Conservation (phyloP, 2,797 vertebrate species). For the Neostethus bicornis region DNA sequence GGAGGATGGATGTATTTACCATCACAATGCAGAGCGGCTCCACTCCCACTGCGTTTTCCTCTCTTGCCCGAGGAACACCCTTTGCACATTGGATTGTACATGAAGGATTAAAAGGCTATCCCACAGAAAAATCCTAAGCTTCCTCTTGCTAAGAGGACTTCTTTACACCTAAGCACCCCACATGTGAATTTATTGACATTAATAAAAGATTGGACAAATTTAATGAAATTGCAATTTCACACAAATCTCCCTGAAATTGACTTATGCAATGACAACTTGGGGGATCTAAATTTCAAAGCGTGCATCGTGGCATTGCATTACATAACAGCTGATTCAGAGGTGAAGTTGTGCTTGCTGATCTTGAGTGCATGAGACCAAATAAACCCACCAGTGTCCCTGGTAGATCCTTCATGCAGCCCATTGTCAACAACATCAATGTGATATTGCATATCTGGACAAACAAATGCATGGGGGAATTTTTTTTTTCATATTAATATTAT, state of each 20-base stretch:
- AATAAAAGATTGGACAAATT: conserved; percentile 34
- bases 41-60: conserved; percentile 45
- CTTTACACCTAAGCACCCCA: conserved; percentile 38
- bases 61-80: conserved; percentile 62
- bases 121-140: conserved; percentile 52
- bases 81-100: conserved; percentile 58
- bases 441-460: conserved; percentile 25
- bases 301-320: conserved; percentile 72
- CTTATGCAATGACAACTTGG: conserved; percentile 69
- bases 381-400: conserved; percentile 20
- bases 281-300: conserved; percentile 67
- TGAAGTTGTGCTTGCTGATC: conserved; percentile 59
- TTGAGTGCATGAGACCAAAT: conserved; percentile 37
- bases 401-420: conserved; percentile 11
- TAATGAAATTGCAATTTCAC: conserved; percentile 60
- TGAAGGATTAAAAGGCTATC: conserved; percentile 72
- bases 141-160: conserved; percentile 30
- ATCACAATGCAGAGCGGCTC: conserved; percentile 55
- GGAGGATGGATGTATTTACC: conserved; percentile 27
- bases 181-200: conserved; percentile 45
- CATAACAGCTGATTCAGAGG: conserved; percentile 78
- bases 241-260: conserved; percentile 51
- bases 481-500: no score
- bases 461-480: conserved; percentile 7
- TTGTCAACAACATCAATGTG: conserved; percentile 10